Conservation (phyloP, 2,797 vertebrate genomes). For the Falco berigora region DNA sequence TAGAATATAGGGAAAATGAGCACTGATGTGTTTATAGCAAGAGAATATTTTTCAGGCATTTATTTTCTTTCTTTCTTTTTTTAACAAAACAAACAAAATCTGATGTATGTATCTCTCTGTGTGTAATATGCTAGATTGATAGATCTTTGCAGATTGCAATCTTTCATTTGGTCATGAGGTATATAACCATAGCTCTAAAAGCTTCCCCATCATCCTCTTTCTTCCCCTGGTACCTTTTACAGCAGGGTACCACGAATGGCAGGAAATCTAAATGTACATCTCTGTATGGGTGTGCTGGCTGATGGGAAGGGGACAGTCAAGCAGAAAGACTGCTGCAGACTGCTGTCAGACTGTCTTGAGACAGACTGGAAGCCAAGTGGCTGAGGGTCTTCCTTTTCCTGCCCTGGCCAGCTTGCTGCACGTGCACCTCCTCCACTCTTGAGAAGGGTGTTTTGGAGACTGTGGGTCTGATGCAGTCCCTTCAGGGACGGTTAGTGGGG, state of each 20-base stretch:
- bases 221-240: background rate
- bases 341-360: background rate
- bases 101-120: background rate
- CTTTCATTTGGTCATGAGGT: background rate
- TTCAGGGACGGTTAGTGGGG: background rate
- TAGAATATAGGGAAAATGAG: constrained; percentile 73
- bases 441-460: background rate
- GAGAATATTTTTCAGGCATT: constrained; percentile 38
- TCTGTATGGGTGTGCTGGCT: background rate
- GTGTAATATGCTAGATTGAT: background rate
- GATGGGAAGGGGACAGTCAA: background rate
- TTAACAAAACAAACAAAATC: constrained; percentile 16
- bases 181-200: background rate
- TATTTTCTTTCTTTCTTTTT: constrained; percentile 17
- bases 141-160: background rate
- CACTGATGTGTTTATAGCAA: constrained; percentile 68
- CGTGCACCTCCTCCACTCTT: background rate
- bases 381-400: background rate
- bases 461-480: background rate
- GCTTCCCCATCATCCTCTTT: background rate
- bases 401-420: background rate
- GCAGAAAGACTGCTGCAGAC: background rate
- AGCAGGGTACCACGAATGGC: background rate
- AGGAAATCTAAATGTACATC: background rate
- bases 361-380: background rate